These are phyloP conservation scores for Malurus splendens DNA, from an alignment of 2,797 vertebrate genomes.

Conservation along the genomic window DNA sequence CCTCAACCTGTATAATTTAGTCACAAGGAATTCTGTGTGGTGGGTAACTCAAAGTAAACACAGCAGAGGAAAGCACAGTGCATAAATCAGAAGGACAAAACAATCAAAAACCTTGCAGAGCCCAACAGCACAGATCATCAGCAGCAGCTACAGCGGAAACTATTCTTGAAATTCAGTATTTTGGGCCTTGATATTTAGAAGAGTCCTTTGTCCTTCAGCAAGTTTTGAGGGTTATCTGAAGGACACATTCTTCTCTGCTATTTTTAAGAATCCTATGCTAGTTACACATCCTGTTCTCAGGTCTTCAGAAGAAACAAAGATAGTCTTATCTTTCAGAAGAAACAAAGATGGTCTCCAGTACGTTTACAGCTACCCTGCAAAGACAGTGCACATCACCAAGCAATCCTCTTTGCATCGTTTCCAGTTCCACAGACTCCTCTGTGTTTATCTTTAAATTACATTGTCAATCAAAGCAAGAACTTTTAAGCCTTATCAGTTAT, in stretches of 20 bases:
- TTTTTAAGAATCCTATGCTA: not conserved
- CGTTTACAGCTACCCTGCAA: not conserved
- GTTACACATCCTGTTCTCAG: constrained; percentile 7
- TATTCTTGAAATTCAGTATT: not conserved
- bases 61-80: not conserved
- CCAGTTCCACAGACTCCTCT: constrained; percentile 10
- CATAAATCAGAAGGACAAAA: not conserved
- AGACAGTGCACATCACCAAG: not conserved
- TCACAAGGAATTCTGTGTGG: not conserved
- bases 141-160: not conserved
- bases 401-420: not conserved
- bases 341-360: constrained; percentile 23
- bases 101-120: not conserved
- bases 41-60: constrained; percentile 21
- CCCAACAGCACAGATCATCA: not conserved
- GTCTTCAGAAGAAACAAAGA: constrained; percentile 28
- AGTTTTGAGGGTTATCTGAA: constrained; percentile 12
- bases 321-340: constrained; percentile 13
- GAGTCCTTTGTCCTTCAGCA: not conserved
- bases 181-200: not conserved
- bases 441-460: constrained; percentile 48
- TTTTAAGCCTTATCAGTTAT: constrained; percentile 16
- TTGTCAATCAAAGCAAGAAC: constrained; percentile 47
- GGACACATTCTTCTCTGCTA: not conserved
- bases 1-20: constrained; percentile 6